phyloP scores from a whole-genome alignment of 2,113 vertebrate species.

The Chionomys nivalis region DNA sequence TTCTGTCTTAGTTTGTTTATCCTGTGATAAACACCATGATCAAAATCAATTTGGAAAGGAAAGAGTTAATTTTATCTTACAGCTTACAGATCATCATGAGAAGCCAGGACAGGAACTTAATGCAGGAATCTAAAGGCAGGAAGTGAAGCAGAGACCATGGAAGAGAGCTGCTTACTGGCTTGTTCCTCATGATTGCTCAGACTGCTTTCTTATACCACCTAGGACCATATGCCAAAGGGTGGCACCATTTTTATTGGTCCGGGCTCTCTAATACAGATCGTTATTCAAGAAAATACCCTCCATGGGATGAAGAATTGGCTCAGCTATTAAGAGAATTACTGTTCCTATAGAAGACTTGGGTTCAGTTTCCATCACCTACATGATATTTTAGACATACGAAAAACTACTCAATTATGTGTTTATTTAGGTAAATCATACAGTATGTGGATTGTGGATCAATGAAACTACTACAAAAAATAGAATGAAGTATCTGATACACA shows the following conservation, averaged over 20 bases:
- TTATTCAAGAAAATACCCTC: not conserved
- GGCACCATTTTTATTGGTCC: not conserved
- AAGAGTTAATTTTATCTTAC: not conserved
- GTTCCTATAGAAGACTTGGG: not conserved
- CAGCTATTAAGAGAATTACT: not conserved
- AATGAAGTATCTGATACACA: constrained; percentile 10
- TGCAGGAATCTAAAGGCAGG: not conserved
- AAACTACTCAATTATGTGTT: not conserved
- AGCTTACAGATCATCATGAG: not conserved
- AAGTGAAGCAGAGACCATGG: not conserved
- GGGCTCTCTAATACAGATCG: not conserved
- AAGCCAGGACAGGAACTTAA: not conserved
- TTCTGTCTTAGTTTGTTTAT: not conserved
- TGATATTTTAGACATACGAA: not conserved
- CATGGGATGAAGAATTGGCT: not conserved
- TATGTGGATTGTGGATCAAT: constrained; percentile 21
- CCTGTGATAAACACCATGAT: not conserved
- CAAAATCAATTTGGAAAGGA: not conserved
- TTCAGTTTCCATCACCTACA: not conserved
- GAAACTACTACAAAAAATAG: not conserved
- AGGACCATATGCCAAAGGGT: not conserved
- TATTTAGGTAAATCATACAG: not conserved
- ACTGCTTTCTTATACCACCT: not conserved
- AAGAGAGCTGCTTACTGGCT: not conserved
- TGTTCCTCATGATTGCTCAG: not conserved